Evolutionary conservation across 1,140 invertebrate species (phyloP), one percentile per base, ranked within the genome.

Genomic region (Mycetomoellerius zeteki): DNA sequence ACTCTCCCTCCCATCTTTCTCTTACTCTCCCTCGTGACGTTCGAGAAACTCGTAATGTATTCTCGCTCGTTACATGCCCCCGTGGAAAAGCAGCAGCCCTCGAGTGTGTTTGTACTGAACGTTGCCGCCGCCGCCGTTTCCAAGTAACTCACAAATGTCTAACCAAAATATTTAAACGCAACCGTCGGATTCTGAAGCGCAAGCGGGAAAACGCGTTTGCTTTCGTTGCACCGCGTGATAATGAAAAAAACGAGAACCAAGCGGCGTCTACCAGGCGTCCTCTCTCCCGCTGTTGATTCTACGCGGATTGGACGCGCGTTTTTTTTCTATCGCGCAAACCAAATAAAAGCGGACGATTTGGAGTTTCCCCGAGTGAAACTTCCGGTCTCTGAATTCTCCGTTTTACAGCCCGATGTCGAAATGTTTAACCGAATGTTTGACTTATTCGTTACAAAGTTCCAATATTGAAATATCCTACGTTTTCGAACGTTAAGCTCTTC

Each of bases 91-190:
- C 87, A 75, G 85, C 60, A 52, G 69, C 24, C 60, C 62, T 58
- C 69, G 76, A 89, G 88, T 86, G 77, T 90, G 88, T 90, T 90
- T 89, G 88, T 82, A 73, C 50, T 82, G 88, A 90, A 73, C 84
- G 62, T 77, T 37, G 76, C 71, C 1, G 64, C 60, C 27, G 27
- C 37, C 56, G 81, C 58, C 64, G 85, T 62, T 82, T 87, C 80
- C 88, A 80, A 85, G 85, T 90, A 90, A 90, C 86, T 90, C 89
- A 76, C 85, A 91, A 92, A 91, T 88, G 92, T 89, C 90, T 89
- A 92, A 93, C 86, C 84, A 93, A 92, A 93, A 94, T 92, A 92
- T 92, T 93, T 92, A 92, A 93, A 93, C 90, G 86, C 87, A 92
- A 93, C 90, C 86, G 87, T 77, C 88, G 86, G 76, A 87, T 92